Percentiles rank a stretch among this genome's conserved stretches.
phyloP scores from a whole-genome alignment of 1,140 invertebrate genomes.

The Globodera rostochiensis region DNA sequence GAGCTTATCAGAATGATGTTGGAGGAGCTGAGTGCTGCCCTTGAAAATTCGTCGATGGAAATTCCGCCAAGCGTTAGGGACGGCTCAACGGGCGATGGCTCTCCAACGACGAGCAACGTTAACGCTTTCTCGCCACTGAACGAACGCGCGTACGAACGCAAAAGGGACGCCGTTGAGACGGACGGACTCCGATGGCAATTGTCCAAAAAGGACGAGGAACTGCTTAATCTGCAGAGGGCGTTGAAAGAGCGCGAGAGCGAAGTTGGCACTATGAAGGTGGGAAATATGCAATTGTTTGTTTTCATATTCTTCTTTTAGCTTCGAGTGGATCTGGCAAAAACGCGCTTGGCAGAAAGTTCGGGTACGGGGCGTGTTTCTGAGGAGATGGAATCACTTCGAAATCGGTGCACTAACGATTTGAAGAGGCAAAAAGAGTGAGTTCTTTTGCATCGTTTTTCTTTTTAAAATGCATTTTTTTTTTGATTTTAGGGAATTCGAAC shows the following conservation, averaged over 20 bases:
- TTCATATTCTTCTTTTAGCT: conserved; percentile 32
- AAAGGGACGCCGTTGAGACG: conserved; percentile 60
- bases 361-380: conserved; percentile 14
- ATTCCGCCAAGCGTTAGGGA: conserved; percentile 31
- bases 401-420: conserved; percentile 29
- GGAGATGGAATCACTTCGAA: conserved; percentile 27
- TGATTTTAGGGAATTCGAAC: conserved; percentile 17
- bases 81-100: not conserved
- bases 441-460: not conserved
- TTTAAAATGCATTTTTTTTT: not conserved
- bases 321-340: conserved; percentile 43
- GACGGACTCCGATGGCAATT: conserved; percentile 63
- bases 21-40: conserved; percentile 23
- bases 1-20: conserved; percentile 25
- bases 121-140: conserved; percentile 45
- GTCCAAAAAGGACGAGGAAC: conserved; percentile 62
- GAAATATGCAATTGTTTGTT: not conserved
- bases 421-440: conserved; percentile 36
- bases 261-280: conserved; percentile 48
- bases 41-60: conserved; percentile 45
- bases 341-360: conserved; percentile 31
- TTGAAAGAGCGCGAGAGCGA: conserved; percentile 38
- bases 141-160: conserved; percentile 57
- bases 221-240: conserved; percentile 47
- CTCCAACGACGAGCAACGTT: not conserved